Base-by-base conservation (phyloP, 2,888 invertebrate genomes). In the Drosophila mulleri region DNA sequence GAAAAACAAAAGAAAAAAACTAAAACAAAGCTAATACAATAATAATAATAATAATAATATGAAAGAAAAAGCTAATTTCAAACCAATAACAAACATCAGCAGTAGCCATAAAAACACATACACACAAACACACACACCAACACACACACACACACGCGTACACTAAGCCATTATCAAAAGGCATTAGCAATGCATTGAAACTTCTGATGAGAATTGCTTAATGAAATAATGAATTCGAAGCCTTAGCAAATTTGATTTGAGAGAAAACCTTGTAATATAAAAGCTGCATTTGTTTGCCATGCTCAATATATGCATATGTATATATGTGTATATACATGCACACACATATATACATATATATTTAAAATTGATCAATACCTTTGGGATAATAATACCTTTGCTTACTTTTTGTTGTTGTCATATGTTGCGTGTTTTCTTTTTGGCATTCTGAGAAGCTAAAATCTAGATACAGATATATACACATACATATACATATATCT, bases 351-450 rank as follows among this genome's bases (percentile, higher is more conserved):
- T 37, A 14, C 14, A 14, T 39, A 16, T 39, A 14, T 16, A 16
- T 39, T 16, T 16, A 7, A 32, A 11, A 11, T 11, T 32, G 32
- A 32, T 32, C 32, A 32, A 16, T 37, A 37, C 16, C 16, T 37
- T 37, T 62, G 44, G 67, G n/a, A 32, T 26, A 7, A 47, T 41
- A 56, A 52, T 54, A 29, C 45, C 52, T 67, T 48, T 63, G 67
- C 62, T 60, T 37, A 8, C 54, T 32, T 32, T 50, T 80, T 74
- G 67, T 78, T 78, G 76, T 78, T 75, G 71, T 75, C 59, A 65
- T 57, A 60, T 72, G 80, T 67, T 87, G 79, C 82, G 79, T 82
- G 80, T 68, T 71, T 62, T 66, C 45, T 63, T 57, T 50, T 76
- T 69, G 67, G 67, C 77, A 75, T 58, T 64, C 54, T 73, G 71